A percentile compares a stretch with the other conserved stretches of the same genome.
These are phyloP conservation scores for Istiophorus platypterus DNA, from an alignment of 2,113 vertebrate genomes.

Conservation along the genomic window DNA sequence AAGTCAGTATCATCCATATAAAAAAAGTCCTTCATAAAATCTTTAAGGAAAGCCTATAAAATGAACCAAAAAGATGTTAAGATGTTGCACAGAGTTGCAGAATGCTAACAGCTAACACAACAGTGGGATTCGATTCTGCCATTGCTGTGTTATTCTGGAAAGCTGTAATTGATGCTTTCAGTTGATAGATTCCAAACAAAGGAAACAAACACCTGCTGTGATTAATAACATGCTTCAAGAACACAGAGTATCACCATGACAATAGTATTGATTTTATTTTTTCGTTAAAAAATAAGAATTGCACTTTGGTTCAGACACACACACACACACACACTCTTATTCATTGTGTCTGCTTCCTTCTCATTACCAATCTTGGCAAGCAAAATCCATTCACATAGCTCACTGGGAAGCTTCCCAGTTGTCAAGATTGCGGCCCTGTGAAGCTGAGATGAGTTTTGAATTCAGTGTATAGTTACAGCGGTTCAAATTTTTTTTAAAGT, in stretches of 20 bases:
- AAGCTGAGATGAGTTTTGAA: slow-evolving; percentile 49
- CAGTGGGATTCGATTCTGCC: slow-evolving; percentile 5
- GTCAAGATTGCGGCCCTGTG: slow-evolving; percentile 50
- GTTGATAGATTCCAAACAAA: slow-evolving; percentile 42
- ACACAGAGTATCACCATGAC: slow-evolving; percentile 33
- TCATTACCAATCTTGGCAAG: slow-evolving; percentile 58
- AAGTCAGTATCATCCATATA: slow-evolving; percentile 52
- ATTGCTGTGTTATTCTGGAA: slow-evolving; percentile 32
- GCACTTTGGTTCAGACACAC: not conserved
- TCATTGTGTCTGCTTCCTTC: slow-evolving; percentile 48
- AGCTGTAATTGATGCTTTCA: slow-evolving; percentile 48
- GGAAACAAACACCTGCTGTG: slow-evolving; percentile 38
- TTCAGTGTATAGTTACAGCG: slow-evolving; percentile 2
- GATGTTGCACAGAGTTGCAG: slow-evolving; percentile 16
- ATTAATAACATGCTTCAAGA: slow-evolving; percentile 54
- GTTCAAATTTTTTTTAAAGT: too few species aligned
- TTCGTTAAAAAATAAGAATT: not conserved
- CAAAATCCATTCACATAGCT: slow-evolving; percentile 43
- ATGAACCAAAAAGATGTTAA: slow-evolving; percentile 6
- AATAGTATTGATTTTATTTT: slow-evolving; percentile 34
- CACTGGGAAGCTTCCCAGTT: slow-evolving; percentile 60
- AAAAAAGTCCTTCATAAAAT: slow-evolving; percentile 12
- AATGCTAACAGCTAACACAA: slow-evolving; percentile 14
- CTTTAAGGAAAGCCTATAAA: slow-evolving; percentile 25
- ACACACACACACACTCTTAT: slow-evolving; percentile 3